Evolutionary conservation across 2,797 vertebrate species (phyloP).

Genomic region (Percopsis omiscomaycus): DNA sequence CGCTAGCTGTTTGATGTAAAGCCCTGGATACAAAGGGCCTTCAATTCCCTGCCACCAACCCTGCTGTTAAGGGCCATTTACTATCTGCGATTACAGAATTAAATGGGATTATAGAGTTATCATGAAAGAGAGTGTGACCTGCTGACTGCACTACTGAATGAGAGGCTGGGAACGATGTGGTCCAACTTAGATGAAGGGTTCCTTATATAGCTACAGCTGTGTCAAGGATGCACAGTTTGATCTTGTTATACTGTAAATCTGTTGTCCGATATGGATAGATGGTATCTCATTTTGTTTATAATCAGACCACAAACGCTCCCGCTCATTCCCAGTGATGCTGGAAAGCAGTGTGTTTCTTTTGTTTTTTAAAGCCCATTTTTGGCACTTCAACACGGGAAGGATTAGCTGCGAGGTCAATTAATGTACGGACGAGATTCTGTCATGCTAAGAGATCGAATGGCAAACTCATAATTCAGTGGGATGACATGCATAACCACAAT

Average conservation of each 20-base stretch:
- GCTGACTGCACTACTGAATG: constrained; percentile 41
- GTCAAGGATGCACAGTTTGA: constrained; percentile 4
- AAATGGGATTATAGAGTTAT: constrained; percentile 74
- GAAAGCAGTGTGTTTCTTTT: constrained; percentile 25
- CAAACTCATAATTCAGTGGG: constrained; percentile 35
- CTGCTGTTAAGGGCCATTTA: constrained; percentile 60
- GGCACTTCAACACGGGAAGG: constrained; percentile 18
- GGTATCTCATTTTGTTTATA: constrained; percentile 9
- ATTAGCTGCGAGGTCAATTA: constrained; percentile 26
- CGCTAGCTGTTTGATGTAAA: constrained; percentile 47
- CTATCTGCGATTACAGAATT: constrained; percentile 69
- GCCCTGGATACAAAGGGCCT: constrained; percentile 33
- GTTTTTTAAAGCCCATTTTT: constrained; percentile 23
- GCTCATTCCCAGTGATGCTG: constrained; percentile 23
- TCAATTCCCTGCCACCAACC: constrained; percentile 60
- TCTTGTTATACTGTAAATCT: not conserved
- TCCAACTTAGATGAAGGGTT: constrained; percentile 15
- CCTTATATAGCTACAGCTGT: constrained; percentile 1
- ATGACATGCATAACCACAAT: constrained; percentile 39
- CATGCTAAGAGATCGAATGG: constrained; percentile 35
- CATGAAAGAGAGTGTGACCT: constrained; percentile 59
- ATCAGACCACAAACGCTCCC: constrained; percentile 18
- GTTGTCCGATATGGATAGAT: not conserved
- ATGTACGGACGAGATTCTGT: constrained; percentile 10
- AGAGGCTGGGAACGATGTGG: constrained; percentile 29